A percentile compares a stretch with the other conserved stretches of the same genome.
Conservation (phyloP, 2,113 vertebrate genomes). For the Phalacrocorax pelagicus region DNA sequence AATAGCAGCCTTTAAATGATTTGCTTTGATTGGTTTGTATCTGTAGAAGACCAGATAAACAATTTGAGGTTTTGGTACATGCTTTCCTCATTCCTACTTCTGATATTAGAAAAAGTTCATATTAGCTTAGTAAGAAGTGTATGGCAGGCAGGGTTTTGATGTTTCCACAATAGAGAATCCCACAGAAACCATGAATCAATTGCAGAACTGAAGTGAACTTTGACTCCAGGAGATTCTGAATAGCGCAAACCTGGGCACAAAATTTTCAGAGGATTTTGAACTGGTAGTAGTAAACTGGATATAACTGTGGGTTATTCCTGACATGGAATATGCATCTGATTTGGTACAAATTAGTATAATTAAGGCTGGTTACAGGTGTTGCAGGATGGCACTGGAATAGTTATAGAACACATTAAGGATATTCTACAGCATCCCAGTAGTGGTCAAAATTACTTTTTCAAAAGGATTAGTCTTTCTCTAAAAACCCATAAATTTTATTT, state of each 20-base stretch:
- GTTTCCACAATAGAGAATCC: background rate
- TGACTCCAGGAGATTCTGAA: background rate
- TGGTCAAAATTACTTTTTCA: background rate
- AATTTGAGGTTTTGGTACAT: background rate
- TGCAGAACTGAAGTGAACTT: background rate
- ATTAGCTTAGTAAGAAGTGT: background rate
- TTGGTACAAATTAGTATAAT: background rate
- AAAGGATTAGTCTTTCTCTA: background rate
- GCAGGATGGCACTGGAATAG: background rate
- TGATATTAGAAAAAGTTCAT: background rate
- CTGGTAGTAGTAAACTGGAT: background rate
- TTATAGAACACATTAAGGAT: background rate
- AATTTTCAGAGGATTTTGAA: background rate
- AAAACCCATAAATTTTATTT: background rate
- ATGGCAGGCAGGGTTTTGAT: background rate
- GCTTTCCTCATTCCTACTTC: background rate
- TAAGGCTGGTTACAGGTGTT: background rate
- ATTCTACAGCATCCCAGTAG: background rate
- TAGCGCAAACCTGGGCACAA: background rate
- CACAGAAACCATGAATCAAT: background rate
- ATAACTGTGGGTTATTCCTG: background rate
- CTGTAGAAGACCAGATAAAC: background rate
- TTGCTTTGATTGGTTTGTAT: background rate
- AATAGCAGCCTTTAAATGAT: background rate
- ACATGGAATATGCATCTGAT: background rate